Percentiles rank a stretch among this genome's conserved stretches.
Evolutionary conservation across 1,140 invertebrate species (phyloP).

Genomic region (Daktulosphaira vitifoliae): DNA sequence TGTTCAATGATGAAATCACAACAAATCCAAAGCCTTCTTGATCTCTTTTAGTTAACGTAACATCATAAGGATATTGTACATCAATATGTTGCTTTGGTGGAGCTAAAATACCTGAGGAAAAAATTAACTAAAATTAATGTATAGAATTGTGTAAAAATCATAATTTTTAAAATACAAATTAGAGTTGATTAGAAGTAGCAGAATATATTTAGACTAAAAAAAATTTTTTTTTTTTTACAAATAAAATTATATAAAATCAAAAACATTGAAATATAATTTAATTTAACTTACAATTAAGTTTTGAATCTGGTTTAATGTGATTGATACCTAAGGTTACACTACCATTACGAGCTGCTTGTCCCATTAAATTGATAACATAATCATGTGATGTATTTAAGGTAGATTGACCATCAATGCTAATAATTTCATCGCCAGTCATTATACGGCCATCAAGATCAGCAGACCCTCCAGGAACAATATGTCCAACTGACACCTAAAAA

Average conservation of each 20-base stretch:
- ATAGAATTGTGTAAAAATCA: no score
- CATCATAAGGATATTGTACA: conserved; percentile 62
- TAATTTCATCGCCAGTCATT: conserved; percentile 79
- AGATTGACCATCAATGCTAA: conserved; percentile 72
- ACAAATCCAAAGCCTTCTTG: conserved; percentile 98
- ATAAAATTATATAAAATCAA: no score
- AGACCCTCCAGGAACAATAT: conserved; percentile 65
- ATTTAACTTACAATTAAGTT: conserved; percentile 23
- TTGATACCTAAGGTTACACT: conserved; percentile 64
- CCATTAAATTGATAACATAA: conserved; percentile 82
- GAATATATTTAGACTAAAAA: no score
- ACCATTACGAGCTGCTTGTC: conserved; percentile 66
- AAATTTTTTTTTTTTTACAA: no score
- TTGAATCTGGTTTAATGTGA: conserved; percentile 45
- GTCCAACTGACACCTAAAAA: conserved; percentile 60
- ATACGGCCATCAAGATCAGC: conserved; percentile 81
- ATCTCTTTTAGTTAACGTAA: conserved; percentile 78
- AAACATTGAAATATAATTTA: no score
- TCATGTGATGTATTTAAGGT: conserved; percentile 82
- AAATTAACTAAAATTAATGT: no score
- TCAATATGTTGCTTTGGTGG: conserved; percentile 43
- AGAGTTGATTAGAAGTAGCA: no score
- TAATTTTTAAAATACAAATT: no score
- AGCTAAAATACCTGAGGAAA: neutral
- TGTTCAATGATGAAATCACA: conserved; percentile 93